These are phyloP conservation scores for Potamarius usumacintae DNA, from an alignment of 2,113 vertebrate species.

Conservation along the genomic window DNA sequence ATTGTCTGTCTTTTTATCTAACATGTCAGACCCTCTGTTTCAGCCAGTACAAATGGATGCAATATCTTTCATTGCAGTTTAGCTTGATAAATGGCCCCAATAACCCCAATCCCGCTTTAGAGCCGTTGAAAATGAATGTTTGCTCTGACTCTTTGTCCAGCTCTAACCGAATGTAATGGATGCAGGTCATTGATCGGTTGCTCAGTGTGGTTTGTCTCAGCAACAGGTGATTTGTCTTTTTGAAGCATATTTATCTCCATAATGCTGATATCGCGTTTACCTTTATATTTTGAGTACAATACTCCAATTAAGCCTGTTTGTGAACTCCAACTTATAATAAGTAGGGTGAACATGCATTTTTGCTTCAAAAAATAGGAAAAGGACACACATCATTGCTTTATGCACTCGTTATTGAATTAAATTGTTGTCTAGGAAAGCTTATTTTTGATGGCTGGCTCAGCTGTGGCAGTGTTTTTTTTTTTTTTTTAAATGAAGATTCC, in stretches of 20 bases:
- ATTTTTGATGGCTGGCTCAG: neutral
- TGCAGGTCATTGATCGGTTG: conserved; percentile 48
- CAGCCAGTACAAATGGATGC: conserved; percentile 40
- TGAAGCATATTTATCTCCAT: conserved; percentile 45
- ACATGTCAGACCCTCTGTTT: conserved; percentile 34
- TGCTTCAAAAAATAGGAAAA: neutral
- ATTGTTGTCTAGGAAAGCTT: neutral
- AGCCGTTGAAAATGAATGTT: conserved; percentile 39
- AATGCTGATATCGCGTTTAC: conserved; percentile 13
- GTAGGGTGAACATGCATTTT: neutral
- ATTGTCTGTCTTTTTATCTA: conserved; percentile 38
- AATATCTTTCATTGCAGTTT: conserved; percentile 50
- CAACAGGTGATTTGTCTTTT: conserved; percentile 44
- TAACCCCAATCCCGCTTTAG: conserved; percentile 38
- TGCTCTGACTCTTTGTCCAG: conserved; percentile 24
- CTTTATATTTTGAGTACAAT: conserved; percentile 35
- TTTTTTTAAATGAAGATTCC: neutral
- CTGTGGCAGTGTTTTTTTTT: neutral
- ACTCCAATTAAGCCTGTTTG: conserved; percentile 28
- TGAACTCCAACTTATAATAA: neutral
- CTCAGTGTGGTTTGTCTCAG: conserved; percentile 28
- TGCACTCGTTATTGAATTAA: neutral
- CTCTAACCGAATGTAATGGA: conserved; percentile 36
- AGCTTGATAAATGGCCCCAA: conserved; percentile 53
- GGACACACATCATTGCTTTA: neutral